These are phyloP conservation scores for Lasiommata megera DNA, from an alignment of 2,888 invertebrate genomes.

Conservation along the genomic window DNA sequence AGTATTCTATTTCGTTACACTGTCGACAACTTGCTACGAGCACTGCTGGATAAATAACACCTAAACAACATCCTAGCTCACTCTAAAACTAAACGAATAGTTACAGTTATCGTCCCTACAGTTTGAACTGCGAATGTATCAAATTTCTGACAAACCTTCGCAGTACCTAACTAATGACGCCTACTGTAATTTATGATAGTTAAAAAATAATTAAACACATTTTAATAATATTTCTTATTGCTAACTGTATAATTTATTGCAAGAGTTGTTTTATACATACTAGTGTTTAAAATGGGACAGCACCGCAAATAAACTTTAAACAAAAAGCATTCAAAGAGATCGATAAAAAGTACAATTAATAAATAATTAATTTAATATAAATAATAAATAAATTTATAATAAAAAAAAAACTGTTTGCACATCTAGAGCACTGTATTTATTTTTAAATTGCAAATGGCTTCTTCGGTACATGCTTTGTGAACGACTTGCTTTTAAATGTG, in stretches of 20 bases:
- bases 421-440: neutral
- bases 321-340: neutral
- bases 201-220: neutral
- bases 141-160: too few relatives aligned
- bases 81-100: neutral
- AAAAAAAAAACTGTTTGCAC: neutral
- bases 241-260: neutral
- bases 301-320: neutral
- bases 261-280: neutral
- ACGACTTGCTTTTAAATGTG: neutral
- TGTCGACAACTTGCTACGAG: neutral
- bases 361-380: neutral
- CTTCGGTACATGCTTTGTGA: too few relatives aligned
- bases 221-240: neutral
- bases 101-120: neutral
- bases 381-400: neutral
- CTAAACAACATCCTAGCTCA: slow-evolving; percentile 4
- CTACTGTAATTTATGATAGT: neutral
- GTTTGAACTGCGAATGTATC: neutral
- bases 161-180: too few relatives aligned
- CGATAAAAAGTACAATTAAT: neutral
- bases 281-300: neutral
- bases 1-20: neutral
- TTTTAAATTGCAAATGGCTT: too few relatives aligned
- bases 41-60: slow-evolving; percentile 1